Percentiles rank a stretch among this genome's conserved stretches.
These are phyloP conservation scores for Lytechinus variegatus DNA, from an alignment of 35 echinoderm and acorn worm species.

Conservation along the genomic window DNA sequence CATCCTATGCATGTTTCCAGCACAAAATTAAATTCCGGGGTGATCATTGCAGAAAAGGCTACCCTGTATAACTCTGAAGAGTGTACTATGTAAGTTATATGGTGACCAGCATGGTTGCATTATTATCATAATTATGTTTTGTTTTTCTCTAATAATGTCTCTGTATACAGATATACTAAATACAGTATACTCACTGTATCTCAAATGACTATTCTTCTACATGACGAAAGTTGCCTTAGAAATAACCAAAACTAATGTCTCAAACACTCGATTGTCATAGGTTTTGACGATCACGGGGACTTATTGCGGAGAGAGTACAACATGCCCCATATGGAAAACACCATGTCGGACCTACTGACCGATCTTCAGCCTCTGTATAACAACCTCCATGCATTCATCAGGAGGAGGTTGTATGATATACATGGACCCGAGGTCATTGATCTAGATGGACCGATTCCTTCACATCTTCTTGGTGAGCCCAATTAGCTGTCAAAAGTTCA, in stretches of 20 bases:
- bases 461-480: constrained; percentile 89
- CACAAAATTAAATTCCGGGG: too few relatives aligned
- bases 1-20: too few relatives aligned
- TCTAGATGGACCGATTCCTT: constrained; percentile 79
- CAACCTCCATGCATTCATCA: constrained; percentile 89
- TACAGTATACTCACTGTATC: too few relatives aligned
- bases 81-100: too few relatives aligned
- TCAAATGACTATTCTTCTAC: too few relatives aligned
- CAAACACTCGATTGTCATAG: neutral
- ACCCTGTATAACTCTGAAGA: too few relatives aligned
- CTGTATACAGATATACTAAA: too few relatives aligned
- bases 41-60: too few relatives aligned
- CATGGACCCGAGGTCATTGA: constrained; percentile 75
- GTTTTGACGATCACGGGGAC: constrained; percentile 62
- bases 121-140: too few relatives aligned
- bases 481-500: neutral
- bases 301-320: constrained; percentile 74
- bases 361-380: constrained; percentile 73
- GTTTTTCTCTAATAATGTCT: too few relatives aligned
- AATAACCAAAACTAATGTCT: neutral
- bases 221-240: too few relatives aligned
- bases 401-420: constrained; percentile 72
- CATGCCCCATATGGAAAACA: constrained; percentile 65
- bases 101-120: too few relatives aligned
- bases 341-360: constrained; percentile 57